These are phyloP conservation scores for Pluvianellus socialis DNA, from an alignment of 2,113 vertebrate species.

Conservation along the genomic window DNA sequence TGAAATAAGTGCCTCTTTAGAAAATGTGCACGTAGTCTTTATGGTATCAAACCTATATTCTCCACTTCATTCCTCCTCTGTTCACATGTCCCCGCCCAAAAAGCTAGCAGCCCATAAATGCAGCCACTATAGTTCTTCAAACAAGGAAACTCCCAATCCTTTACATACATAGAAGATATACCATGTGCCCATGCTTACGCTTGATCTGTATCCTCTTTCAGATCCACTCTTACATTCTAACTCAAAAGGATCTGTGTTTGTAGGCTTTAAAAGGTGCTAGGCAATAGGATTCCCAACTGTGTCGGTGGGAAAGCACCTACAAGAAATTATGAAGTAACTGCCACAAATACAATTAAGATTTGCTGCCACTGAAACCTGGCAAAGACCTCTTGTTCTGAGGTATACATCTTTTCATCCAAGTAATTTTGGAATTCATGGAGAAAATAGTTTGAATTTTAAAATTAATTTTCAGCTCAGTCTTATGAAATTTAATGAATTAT, in stretches of 20 bases:
- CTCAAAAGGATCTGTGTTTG: background rate
- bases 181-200: fast-evolving
- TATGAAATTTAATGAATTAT: background rate
- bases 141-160: background rate
- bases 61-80: background rate
- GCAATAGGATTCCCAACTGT: background rate
- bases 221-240: background rate
- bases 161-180: background rate
- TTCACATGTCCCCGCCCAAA: fast-evolving
- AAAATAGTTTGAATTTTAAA: background rate
- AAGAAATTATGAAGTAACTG: background rate
- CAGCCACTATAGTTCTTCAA: background rate
- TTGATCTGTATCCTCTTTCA: background rate
- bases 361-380: background rate
- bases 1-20: background rate
- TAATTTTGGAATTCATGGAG: background rate
- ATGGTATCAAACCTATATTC: background rate
- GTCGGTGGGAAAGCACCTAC: background rate
- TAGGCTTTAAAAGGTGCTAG: background rate
- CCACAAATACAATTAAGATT: background rate
- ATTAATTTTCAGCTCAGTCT: background rate
- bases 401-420: background rate
- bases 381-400: background rate
- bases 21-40: background rate
- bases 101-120: background rate